Percentiles rank a stretch among this genome's conserved stretches.
phyloP scores from a whole-genome alignment of 2,113 vertebrate species.

The Pterocles orientalis region DNA sequence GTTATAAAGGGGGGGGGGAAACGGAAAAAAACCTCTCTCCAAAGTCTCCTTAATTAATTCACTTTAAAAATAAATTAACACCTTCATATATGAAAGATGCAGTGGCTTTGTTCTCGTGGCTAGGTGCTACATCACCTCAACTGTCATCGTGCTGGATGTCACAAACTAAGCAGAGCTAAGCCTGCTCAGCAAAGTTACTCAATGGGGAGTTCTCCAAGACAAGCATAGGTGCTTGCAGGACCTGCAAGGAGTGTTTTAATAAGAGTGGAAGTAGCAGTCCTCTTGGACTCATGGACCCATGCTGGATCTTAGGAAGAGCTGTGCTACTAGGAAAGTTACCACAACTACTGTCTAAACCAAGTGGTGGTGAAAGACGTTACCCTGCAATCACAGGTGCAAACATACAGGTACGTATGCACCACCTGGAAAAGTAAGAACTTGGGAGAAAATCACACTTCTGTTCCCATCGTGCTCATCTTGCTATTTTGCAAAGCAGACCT shows the following conservation, averaged over 20 bases:
- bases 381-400: neutral
- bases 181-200: neutral
- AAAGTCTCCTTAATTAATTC: neutral
- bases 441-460: neutral
- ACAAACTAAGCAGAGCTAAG: neutral
- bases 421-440: neutral
- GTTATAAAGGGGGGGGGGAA: neutral
- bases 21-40: accelerated
- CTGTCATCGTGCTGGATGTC: neutral
- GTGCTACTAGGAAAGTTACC: neutral
- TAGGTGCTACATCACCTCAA: neutral
- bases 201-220: neutral
- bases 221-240: neutral
- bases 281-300: neutral
- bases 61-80: neutral
- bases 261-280: neutral
- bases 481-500: neutral
- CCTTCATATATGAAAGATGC: neutral
- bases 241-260: neutral
- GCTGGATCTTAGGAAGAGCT: neutral
- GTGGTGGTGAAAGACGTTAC: neutral
- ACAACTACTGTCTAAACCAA: neutral
- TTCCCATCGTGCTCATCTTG: neutral
- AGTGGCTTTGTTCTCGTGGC: neutral
- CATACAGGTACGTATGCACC: neutral